Conservation (phyloP, 92 coral and sea anemone species). For the Zoanthus gigantus region DNA sequence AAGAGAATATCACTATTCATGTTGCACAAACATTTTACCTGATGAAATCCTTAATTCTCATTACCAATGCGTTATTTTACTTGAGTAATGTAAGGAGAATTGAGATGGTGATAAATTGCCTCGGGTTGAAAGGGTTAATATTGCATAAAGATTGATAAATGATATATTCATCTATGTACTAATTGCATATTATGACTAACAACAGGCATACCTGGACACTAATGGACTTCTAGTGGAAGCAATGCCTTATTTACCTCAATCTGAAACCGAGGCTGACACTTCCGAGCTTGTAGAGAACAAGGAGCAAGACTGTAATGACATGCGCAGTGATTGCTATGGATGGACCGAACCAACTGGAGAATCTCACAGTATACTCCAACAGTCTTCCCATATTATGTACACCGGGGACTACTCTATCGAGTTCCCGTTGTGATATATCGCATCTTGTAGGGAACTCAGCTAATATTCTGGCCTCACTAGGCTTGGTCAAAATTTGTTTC, state of each 20-base stretch:
- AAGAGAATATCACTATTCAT: too few relatives aligned
- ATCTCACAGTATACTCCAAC: conserved; percentile 22
- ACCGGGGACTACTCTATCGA: conserved; percentile 15
- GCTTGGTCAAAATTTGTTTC: too few relatives aligned
- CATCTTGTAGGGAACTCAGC: too few relatives aligned
- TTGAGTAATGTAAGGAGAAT: too few relatives aligned
- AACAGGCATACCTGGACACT: conserved; percentile 59
- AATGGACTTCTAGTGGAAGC: conserved; percentile 47
- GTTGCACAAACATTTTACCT: too few relatives aligned
- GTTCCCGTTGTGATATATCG: conserved; percentile 2
- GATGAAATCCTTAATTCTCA: too few relatives aligned
- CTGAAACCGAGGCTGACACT: conserved; percentile 38
- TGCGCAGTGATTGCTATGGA: conserved; percentile 18
- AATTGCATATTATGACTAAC: background rate
- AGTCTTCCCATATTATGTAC: conserved; percentile 24
- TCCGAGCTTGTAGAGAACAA: conserved; percentile 20
- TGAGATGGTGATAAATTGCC: too few relatives aligned
- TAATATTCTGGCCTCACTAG: too few relatives aligned
- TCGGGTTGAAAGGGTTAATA: background rate
- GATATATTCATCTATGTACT: background rate
- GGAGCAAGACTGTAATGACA: conserved; percentile 21
- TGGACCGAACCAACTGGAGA: conserved; percentile 36
- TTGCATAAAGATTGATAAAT: background rate
- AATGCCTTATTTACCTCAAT: conserved; percentile 66
- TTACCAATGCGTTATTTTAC: too few relatives aligned